A percentile compares a stretch with the other conserved stretches of the same genome.
These are phyloP conservation scores for Ceratina japonica DNA, from an alignment of 1,140 invertebrate genomes.

Conservation along the genomic window DNA sequence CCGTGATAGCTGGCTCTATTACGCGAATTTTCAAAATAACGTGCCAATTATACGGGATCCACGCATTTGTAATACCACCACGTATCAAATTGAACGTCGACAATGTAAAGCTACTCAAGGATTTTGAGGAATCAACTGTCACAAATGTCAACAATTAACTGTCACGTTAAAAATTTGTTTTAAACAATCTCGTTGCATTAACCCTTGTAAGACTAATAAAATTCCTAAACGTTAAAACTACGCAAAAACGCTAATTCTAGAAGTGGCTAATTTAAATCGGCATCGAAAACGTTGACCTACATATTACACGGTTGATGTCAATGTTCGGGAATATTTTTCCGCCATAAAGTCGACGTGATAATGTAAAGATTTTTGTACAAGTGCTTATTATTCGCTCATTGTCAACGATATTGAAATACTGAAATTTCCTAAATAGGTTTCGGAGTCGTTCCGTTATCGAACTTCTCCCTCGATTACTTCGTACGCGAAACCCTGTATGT, in stretches of 20 bases:
- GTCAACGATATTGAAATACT: constrained; percentile 14
- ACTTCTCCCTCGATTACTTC: not conserved
- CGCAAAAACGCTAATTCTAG: too few species aligned
- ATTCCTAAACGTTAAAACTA: too few species aligned
- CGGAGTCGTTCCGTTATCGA: constrained; percentile 14
- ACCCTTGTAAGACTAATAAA: too few species aligned
- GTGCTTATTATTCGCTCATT: constrained; percentile 22
- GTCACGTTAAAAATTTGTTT: not conserved
- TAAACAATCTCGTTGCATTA: not conserved
- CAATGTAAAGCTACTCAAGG: not conserved
- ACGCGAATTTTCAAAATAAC: constrained; percentile 61
- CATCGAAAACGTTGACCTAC: constrained; percentile 37
- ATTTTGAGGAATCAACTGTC: too few species aligned
- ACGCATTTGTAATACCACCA: not conserved
- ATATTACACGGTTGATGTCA: constrained; percentile 17
- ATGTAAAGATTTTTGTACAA: not conserved
- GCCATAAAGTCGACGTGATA: constrained; percentile 36
- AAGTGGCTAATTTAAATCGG: constrained; percentile 33
- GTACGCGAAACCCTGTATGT: too few species aligned
- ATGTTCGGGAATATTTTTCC: constrained; percentile 27
- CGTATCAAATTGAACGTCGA: constrained; percentile 25
- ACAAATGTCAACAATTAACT: not conserved
- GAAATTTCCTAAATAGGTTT: constrained; percentile 27
- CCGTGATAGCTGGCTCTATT: constrained; percentile 56
- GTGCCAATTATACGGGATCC: constrained; percentile 35